Base-by-base conservation (phyloP, 2,797 vertebrate genomes). In the Chaetodon trifasciatus region DNA sequence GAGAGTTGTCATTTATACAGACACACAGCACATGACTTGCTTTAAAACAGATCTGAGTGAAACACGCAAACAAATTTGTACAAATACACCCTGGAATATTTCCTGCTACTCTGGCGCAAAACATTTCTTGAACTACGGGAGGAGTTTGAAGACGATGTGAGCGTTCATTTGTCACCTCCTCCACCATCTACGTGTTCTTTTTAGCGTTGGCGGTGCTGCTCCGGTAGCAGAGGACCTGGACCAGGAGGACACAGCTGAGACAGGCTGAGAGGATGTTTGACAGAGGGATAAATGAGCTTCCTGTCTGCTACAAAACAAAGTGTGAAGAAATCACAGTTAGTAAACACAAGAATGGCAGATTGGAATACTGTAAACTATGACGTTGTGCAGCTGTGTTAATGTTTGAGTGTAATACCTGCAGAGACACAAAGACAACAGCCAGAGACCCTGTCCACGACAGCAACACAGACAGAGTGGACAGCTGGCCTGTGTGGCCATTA, bases 401-500 rank as follows among this genome's bases (percentile, higher is more conserved):
- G 46, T 78, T 44, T 74, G 42, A 21, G 42, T 78, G 19, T 15
- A 35, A 19, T 85, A 97, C 97, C 97, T 97, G 96, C 24, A 96
- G 66, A 52, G 96, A 96, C 23, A 94, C 89, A 67, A 95, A 95
- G 63, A 92, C 78, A 1, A 91, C 86, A 1, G 96, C 93, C 66
- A 97, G 64, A 28, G 97, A 96, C 0, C 96, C 96, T 0, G 88
- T 86, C 23, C 95, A 95, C 0, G 94, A 87, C 64, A 97, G 85
- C 1, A 95, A 83, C 69, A 96, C 87, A 0, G 96, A 96, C 70
- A 95, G 15, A 0, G 91, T 89, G 1, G 97, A 97, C 1, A 97
- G 94, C 56, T 97, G 96, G 1, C 97, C 97, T 0, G 96, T 97
- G 93, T 95, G 94, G 0, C 96, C 93, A 0, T 92, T 96, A 11